These are phyloP conservation scores for Drosophila gunungcola DNA, from an alignment of 1,140 invertebrate species.

Conservation along the genomic window DNA sequence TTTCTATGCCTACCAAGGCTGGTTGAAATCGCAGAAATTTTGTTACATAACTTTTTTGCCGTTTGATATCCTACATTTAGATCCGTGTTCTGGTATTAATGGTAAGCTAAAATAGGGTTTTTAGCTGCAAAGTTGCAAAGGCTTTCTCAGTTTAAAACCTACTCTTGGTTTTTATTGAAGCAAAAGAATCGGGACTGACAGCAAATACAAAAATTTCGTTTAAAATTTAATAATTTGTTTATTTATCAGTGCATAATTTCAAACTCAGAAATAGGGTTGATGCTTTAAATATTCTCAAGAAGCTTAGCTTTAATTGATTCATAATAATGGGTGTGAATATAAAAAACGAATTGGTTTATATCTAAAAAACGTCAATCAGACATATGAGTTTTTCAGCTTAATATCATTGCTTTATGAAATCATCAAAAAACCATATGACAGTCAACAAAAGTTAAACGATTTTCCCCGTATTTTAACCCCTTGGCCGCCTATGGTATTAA, in stretches of 20 bases:
- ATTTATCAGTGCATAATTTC: not conserved
- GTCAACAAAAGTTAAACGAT: not conserved
- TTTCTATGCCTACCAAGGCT: not conserved
- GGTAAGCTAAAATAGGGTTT: too few species aligned
- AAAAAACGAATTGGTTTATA: not conserved
- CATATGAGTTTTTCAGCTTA: too few species aligned
- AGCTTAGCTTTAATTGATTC: not conserved
- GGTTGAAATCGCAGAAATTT: not conserved
- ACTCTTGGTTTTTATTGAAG: too few species aligned
- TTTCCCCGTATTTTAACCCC: not conserved
- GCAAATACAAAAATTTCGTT: too few species aligned
- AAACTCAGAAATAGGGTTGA: too few species aligned
- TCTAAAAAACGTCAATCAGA: not conserved
- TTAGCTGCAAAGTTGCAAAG: too few species aligned
- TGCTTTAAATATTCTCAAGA: too few species aligned
- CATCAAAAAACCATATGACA: conserved; percentile 16
- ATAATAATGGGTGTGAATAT: conserved; percentile 4
- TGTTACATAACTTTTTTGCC: not conserved
- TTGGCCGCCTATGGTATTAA: not conserved
- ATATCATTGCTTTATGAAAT: not conserved
- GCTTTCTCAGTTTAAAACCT: too few species aligned
- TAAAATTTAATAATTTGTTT: too few species aligned
- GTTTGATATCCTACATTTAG: not conserved
- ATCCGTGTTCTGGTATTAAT: too few species aligned
- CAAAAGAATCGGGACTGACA: too few species aligned